Conservation (phyloP, 1,140 invertebrate genomes). For the Wasmannia auropunctata region DNA sequence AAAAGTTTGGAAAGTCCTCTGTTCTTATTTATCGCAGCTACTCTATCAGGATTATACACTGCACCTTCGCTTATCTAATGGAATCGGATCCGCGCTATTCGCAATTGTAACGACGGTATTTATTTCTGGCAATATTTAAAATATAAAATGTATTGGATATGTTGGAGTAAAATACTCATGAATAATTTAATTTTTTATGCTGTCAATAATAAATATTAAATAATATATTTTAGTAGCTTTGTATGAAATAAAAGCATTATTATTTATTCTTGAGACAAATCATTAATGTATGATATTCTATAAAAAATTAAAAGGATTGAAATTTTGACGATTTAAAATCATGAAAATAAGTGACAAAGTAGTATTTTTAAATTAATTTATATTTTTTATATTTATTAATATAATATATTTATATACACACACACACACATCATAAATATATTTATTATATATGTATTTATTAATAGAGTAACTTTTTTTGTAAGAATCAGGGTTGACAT, state of each 20-base stretch:
- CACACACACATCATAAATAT: too few species aligned
- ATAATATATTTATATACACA: too few species aligned
- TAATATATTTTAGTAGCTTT: neutral
- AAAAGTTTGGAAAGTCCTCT: constrained; percentile 45
- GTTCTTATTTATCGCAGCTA: constrained; percentile 46
- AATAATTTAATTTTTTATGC: neutral
- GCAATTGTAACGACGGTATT: neutral
- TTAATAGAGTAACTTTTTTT: too few species aligned
- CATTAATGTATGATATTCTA: neutral
- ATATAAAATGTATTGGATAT: too few species aligned
- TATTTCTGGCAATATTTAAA: neutral
- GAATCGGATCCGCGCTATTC: constrained; percentile 22
- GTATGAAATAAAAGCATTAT: neutral
- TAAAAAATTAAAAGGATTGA: neutral
- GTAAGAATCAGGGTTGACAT: neutral
- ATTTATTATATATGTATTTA: too few species aligned
- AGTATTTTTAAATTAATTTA: neutral
- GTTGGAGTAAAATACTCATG: neutral
- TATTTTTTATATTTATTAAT: too few species aligned
- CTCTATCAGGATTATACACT: constrained; percentile 28
- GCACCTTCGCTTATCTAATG: constrained; percentile 32
- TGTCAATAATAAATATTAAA: neutral
- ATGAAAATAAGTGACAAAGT: neutral
- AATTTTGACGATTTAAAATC: neutral
- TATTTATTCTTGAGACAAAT: neutral